Base-by-base conservation (phyloP, 2,113 vertebrate genomes). In the Cichladusa arquata region DNA sequence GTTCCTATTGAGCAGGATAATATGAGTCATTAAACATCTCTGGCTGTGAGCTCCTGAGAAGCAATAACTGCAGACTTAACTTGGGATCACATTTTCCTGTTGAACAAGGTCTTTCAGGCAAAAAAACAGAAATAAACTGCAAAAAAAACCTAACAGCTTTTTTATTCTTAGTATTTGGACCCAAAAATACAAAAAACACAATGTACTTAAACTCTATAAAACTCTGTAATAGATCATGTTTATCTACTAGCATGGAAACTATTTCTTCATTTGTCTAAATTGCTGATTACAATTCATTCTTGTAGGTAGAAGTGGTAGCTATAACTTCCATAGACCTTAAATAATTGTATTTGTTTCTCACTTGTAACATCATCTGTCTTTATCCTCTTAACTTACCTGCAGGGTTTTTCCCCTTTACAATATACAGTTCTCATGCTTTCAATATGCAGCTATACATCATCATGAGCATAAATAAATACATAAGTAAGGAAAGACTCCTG, bases 21-120 rank as follows among this genome's bases (percentile, higher is more conserved):
- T 97, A 98, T 1, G 79, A 97, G 97, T 98, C 98, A 97, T 98
- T 98, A 97, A 98, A 98, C 96, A 98, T 93, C 96, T 98, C 97
- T 96, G 94, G 45, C 81, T 97, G 79, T 95, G 95, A 93, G 81
- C 91, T 91, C 73, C 94, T 94, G 77, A 95, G 85, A 97, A 92
- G 84, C 76, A 95, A 91, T 94, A 96, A 94, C 91, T 96, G 92
- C 86, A 97, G 90, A 90, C 86, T 91, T 86, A 94, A 95, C 88
- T 93, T 80, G 17, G 84, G 95, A 97, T 97, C 44, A 24, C 87
- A 94, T 97, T 97, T 98, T 97, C 89, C 51, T 91, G 86, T 83
- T 89, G 70, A 72, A 93, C 65, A 86, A 96, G 83, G 85, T 97
- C 95, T 98, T 77, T 31, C 31, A 94, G 93, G 92, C 64, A 97